Conservation (phyloP, 2,888 invertebrate genomes). For the Creontiades dilutus region DNA sequence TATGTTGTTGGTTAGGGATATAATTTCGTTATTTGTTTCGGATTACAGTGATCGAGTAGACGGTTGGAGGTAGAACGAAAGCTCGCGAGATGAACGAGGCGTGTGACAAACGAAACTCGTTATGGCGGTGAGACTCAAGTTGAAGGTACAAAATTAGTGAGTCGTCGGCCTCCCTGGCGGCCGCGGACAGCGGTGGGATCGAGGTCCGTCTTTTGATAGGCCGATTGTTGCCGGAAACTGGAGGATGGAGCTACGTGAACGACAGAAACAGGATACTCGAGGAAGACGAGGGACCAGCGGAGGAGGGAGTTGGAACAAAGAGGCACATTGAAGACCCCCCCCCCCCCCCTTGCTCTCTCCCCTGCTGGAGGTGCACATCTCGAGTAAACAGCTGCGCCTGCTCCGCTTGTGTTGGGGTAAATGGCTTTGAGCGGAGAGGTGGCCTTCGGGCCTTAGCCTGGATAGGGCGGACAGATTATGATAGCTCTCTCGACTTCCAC, state of each 20-base stretch:
- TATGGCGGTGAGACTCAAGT: constrained; percentile 13
- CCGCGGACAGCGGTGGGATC: not conserved
- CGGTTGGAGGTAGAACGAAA: no score
- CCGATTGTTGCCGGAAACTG: constrained; percentile 3
- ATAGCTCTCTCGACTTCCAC: not conserved
- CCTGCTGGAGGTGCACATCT: not conserved
- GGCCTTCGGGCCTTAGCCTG: not conserved
- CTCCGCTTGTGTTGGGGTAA: constrained; percentile 9
- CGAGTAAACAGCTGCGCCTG: constrained; percentile 26
- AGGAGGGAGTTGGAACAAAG: constrained; percentile 11
- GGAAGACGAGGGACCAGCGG: not conserved
- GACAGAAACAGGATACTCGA: constrained; percentile 16
- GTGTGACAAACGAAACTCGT: constrained; percentile 32
- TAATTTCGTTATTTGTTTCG: no score
- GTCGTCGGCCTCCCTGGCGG: not conserved
- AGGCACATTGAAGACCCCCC: not conserved
- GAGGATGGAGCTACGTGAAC: not conserved
- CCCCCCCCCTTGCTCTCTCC: not conserved
- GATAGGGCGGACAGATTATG: not conserved
- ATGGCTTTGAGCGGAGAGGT: not conserved
- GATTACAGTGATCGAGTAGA: no score
- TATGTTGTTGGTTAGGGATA: no score
- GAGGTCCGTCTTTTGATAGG: constrained; percentile 12
- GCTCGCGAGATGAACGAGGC: not conserved
- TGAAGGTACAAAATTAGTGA: not conserved